These are phyloP conservation scores for Rhinogobio ventralis DNA, from an alignment of 2,797 vertebrate genomes.

Conservation along the genomic window DNA sequence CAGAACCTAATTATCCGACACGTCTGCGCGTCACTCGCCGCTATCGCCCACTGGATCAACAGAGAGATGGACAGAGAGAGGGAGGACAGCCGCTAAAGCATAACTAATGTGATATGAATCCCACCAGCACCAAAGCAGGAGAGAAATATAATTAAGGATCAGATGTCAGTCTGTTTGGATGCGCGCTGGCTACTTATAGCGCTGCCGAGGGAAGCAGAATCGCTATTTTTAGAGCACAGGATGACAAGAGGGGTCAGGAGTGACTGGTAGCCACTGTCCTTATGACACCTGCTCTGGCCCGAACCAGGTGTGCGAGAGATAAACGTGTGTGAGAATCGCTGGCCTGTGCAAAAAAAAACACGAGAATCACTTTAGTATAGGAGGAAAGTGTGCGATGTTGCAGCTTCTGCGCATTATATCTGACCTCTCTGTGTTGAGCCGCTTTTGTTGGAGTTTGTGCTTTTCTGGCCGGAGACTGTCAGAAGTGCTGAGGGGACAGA, in stretches of 20 bases:
- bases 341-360: conserved; percentile 49
- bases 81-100: conserved; percentile 23
- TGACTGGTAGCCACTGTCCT: conserved; percentile 34
- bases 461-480: conserved; percentile 13
- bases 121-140: conserved; percentile 14
- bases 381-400: conserved; percentile 18
- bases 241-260: conserved; percentile 45
- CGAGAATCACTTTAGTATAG: conserved; percentile 48
- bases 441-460: conserved; percentile 52
- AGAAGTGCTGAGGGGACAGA: conserved; percentile 60
- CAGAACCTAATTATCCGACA: conserved; percentile 80
- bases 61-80: conserved; percentile 49
- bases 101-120: conserved; percentile 15
- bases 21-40: conserved; percentile 62
- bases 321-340: conserved; percentile 54
- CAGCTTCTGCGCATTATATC: conserved; percentile 30
- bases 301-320: conserved; percentile 58
- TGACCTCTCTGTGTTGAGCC: conserved; percentile 53
- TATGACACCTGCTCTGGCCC: conserved; percentile 21
- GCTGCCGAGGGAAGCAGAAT: neutral
- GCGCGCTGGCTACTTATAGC: neutral
- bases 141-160: conserved; percentile 52
- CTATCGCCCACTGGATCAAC: conserved; percentile 66
- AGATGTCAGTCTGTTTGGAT: conserved; percentile 36
- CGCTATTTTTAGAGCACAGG: conserved; percentile 27